Conservation (phyloP, 2,888 invertebrate genomes). For the Mystacides longicornis region DNA sequence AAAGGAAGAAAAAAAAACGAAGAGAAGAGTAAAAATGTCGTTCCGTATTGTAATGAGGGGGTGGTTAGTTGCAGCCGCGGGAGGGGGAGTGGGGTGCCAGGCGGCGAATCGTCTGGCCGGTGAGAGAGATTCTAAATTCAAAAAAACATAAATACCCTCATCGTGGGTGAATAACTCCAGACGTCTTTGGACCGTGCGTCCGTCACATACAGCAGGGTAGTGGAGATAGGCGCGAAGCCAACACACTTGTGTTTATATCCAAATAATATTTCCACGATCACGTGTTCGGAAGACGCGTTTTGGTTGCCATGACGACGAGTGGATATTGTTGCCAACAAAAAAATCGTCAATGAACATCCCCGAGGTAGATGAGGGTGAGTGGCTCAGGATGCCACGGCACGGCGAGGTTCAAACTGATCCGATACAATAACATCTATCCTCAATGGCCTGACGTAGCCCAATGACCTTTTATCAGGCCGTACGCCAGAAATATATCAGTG, state of each 20-base stretch:
- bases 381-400: no score
- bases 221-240: not conserved
- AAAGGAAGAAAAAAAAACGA: constrained; percentile 38
- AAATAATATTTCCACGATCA: not conserved
- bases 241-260: no score
- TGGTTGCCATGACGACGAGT: not conserved
- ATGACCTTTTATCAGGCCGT: no score
- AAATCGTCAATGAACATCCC: constrained; percentile 1
- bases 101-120: constrained; percentile 25
- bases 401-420: no score
- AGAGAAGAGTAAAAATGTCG: constrained; percentile 35
- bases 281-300: not conserved
- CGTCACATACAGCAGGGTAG: not conserved
- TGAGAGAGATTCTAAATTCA: constrained; percentile 18
- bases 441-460: no score
- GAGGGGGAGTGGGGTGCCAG: constrained; percentile 26
- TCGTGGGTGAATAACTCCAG: constrained; percentile 16
- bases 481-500: no score
- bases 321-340: constrained; percentile 1
- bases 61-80: constrained; percentile 19
- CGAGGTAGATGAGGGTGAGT: no score
- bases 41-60: constrained; percentile 24
- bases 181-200: not conserved
- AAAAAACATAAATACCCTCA: no score
- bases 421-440: no score